Evolutionary conservation across 1,140 invertebrate species (phyloP), one percentile per base, ranked within the genome.

Genomic region (Papilio dardanus): DNA sequence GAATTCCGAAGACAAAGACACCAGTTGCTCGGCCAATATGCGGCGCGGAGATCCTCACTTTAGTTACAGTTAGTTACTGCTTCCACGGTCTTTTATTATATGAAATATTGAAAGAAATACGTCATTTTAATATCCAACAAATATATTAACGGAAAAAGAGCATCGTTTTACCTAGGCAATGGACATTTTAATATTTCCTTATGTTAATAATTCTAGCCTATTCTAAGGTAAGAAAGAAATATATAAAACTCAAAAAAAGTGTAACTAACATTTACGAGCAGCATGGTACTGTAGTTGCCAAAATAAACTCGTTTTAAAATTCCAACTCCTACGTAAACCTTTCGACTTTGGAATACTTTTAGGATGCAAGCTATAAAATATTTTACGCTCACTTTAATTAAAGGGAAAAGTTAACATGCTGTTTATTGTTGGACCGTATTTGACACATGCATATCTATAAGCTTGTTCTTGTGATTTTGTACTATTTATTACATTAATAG

Each of bases 271-370:
- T 65, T 67, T 67, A 35, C 65, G 16, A 14, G 31, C 65, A 35
- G 30, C 31, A 35, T 35, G 67, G 67, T 31, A 28, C 35, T 21
- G 31, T 69, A 69, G 35, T 69, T 21, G 67, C 67, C 67, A 69
- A 69, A 69, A 69, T 69, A 69, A 69, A 69, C 67, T 69, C 67
- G 67, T 69, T 69, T 69, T 69, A 69, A 69, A 69, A 69, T 69
- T 69, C 67, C 67, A 69, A 40, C 33, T 24, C 33, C 33, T 40
- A 35, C 33, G 65, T 66, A 66, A 66, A 66, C 65, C 31, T 66
- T 42, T 40, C 67, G 67, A 69, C 67, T 69, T 35, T 28, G 10
- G 33, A 69, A 69, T 69, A 69, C 35, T 69, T 42, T 69, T 40
- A 28, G 67, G 67, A 40, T 69, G 67, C 67, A 69, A 69, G 33